Conservation (phyloP, 2,797 vertebrate genomes). For the Rhinogobio ventralis region DNA sequence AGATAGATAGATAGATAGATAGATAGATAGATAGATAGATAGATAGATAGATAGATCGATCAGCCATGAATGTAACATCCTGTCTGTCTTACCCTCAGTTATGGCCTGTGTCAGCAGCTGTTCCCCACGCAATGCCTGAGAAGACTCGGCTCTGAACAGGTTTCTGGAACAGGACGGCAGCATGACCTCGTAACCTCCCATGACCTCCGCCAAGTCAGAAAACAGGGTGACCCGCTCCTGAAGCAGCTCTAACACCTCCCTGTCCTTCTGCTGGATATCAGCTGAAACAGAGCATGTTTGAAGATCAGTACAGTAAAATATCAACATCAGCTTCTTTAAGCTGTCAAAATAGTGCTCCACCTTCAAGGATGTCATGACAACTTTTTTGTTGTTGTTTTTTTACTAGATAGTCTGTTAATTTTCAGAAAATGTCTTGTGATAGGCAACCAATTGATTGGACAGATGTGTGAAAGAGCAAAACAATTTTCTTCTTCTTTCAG, state of each 20-base stretch:
- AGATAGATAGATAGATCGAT: too few species aligned
- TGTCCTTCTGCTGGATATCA: slow-evolving; percentile 81
- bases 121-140: slow-evolving; percentile 82
- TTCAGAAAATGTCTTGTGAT: not conserved
- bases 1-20: too few species aligned
- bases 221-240: slow-evolving; percentile 82
- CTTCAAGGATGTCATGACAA: not conserved
- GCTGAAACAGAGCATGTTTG: slow-evolving; percentile 64
- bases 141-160: slow-evolving; percentile 84
- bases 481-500: not conserved
- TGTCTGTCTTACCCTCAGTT: slow-evolving; percentile 79
- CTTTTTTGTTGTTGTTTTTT: not conserved
- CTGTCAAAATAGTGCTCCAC: not conserved
- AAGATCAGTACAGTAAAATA: slow-evolving; percentile 1
- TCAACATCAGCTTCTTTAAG: not conserved
- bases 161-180: slow-evolving; percentile 73
- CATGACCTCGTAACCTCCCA: slow-evolving; percentile 70
- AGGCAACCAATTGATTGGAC: not conserved
- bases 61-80: not conserved
- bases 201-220: slow-evolving; percentile 76
- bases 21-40: too few species aligned
- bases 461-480: slow-evolving; percentile 3
- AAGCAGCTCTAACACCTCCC: slow-evolving; percentile 77
- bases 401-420: not conserved
- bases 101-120: slow-evolving; percentile 84